Conservation (phyloP, 2,113 vertebrate genomes). For the Thymallus thymallus region DNA sequence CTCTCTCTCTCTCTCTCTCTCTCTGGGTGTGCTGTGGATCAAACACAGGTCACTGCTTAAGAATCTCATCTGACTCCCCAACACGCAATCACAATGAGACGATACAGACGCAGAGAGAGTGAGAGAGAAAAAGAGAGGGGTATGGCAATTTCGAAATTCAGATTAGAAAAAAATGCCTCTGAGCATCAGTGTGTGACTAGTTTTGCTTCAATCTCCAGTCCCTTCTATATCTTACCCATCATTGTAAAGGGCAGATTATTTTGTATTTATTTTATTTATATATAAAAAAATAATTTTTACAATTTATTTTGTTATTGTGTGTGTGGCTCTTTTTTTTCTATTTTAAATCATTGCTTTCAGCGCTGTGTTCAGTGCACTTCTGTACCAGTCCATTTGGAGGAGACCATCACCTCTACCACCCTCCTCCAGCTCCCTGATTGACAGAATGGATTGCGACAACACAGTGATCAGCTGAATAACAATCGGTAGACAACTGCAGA, state of each 20-base stretch:
- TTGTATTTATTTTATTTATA: too few species aligned
- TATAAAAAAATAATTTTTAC: not conserved
- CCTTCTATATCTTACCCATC: slow-evolving; percentile 47
- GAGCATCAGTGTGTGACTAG: slow-evolving; percentile 18
- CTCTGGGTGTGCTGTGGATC: not conserved
- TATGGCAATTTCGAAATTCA: slow-evolving; percentile 40
- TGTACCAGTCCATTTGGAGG: slow-evolving; percentile 48
- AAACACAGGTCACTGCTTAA: not conserved
- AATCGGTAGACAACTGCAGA: slow-evolving; percentile 26
- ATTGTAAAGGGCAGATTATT: slow-evolving; percentile 51
- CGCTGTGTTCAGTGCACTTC: slow-evolving; percentile 38
- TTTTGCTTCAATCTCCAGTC: slow-evolving; percentile 39
- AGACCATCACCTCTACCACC: slow-evolving; percentile 47
- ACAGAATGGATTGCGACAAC: slow-evolving; percentile 52
- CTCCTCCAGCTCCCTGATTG: slow-evolving; percentile 43
- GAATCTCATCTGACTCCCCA: not conserved
- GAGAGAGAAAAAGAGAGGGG: not conserved
- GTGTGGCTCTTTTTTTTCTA: slow-evolving; percentile 27
- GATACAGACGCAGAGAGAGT: not conserved
- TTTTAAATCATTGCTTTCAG: slow-evolving; percentile 57
- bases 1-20: too few species aligned
- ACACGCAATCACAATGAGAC: too few species aligned
- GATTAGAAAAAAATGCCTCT: slow-evolving; percentile 29
- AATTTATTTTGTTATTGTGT: slow-evolving; percentile 43
- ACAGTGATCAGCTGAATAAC: slow-evolving; percentile 51